A percentile compares a stretch with the other conserved stretches of the same genome.
phyloP scores from a whole-genome alignment of 1,140 invertebrate genomes.

The Ephestia elutella region DNA sequence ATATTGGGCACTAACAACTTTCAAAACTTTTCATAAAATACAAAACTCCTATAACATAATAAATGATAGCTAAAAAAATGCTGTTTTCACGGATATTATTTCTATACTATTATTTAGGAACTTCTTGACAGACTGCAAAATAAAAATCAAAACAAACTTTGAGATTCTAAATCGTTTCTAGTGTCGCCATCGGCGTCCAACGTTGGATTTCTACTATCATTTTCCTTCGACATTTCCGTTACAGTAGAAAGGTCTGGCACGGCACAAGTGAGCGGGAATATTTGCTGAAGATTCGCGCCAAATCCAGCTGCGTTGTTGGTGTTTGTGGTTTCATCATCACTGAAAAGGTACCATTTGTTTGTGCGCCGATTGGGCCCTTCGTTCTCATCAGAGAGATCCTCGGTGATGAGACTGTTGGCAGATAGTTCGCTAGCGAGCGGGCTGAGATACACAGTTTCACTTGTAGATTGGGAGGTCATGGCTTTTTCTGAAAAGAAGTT shows the following conservation, averaged over 20 bases:
- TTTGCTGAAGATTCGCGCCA: slow-evolving; percentile 45
- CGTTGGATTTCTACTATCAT: slow-evolving; percentile 24
- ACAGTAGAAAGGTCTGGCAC: slow-evolving; percentile 59
- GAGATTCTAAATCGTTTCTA: slow-evolving; percentile 7
- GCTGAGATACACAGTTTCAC: slow-evolving; percentile 23
- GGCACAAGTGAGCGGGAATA: slow-evolving; percentile 55
- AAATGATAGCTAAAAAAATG: no score
- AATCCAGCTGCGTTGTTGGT: slow-evolving; percentile 24
- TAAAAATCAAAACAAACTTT: slow-evolving; percentile 1
- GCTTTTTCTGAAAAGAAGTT: neutral
- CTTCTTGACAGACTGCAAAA: neutral
- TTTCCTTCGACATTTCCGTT: slow-evolving; percentile 53
- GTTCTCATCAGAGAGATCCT: slow-evolving; percentile 51
- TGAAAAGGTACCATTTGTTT: slow-evolving; percentile 52
- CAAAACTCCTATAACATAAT: no score
- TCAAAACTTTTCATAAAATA: no score
- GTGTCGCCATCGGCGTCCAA: slow-evolving; percentile 4
- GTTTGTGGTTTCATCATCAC: slow-evolving; percentile 52
- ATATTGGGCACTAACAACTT: no score
- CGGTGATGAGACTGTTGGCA: slow-evolving; percentile 50
- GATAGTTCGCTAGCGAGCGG: slow-evolving; percentile 22
- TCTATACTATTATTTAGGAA: no score
- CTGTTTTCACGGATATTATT: no score
- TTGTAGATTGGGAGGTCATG: slow-evolving; percentile 1
- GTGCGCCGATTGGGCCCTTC: slow-evolving; percentile 3